Conservation (phyloP, 2,113 vertebrate species). For the Lontra canadensis region DNA sequence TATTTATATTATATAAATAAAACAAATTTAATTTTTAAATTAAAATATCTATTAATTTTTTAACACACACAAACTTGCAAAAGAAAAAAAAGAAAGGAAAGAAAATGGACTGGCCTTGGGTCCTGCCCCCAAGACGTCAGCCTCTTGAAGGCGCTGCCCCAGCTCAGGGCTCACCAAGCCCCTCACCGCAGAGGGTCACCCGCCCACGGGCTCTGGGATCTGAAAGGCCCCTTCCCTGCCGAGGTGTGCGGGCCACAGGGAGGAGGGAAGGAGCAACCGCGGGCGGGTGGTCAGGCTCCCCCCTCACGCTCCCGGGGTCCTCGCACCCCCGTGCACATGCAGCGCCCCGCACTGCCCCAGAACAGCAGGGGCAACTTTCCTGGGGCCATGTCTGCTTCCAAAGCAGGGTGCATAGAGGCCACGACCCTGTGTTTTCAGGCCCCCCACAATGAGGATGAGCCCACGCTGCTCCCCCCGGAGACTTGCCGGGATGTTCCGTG, state of each 20-base stretch:
- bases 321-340: no score
- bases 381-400: not conserved
- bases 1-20: no score
- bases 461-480: not conserved
- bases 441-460: not conserved
- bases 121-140: no score
- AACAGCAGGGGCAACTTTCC: not conserved
- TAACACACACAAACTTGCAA: no score
- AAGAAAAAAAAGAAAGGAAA: no score
- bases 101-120: no score
- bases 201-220: no score
- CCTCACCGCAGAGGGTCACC: not conserved
- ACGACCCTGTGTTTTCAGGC: not conserved
- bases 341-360: no score
- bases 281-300: not conserved
- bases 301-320: not conserved
- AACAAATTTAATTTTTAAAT: no score
- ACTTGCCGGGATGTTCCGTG: rapidly evolving
- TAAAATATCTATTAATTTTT: no score
- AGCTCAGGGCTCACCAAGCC: not conserved
- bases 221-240: no score
- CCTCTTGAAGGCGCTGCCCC: no score
- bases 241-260: not conserved
- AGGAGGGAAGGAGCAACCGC: not conserved
- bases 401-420: not conserved